Percentiles rank a stretch among this genome's conserved stretches.
These are phyloP conservation scores for Leptonema lineaticorne DNA, from an alignment of 1,140 invertebrate species.

Conservation along the genomic window DNA sequence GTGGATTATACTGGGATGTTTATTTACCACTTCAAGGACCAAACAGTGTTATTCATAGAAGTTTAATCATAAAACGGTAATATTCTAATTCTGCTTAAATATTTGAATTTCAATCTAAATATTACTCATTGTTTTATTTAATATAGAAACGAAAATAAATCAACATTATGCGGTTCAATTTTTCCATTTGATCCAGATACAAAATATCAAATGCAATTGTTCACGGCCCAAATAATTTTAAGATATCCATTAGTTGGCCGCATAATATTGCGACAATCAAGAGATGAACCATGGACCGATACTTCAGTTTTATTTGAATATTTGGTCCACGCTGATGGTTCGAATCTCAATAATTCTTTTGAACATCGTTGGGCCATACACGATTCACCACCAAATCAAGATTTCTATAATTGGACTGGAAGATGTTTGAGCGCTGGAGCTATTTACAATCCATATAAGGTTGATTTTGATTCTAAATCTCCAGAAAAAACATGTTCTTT, in stretches of 20 bases:
- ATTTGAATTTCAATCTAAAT: neutral
- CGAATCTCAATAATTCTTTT: constrained; percentile 73
- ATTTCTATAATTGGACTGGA: constrained; percentile 89
- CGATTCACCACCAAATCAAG: constrained; percentile 60
- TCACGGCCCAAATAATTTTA: constrained; percentile 72
- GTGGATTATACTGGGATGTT: constrained; percentile 76
- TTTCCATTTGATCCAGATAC: constrained; percentile 64
- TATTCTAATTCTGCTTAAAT: neutral
- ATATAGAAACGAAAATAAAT: constrained; percentile 54
- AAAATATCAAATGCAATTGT: constrained; percentile 69
- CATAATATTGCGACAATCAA: constrained; percentile 81
- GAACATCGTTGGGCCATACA: constrained; percentile 74
- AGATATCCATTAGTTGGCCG: constrained; percentile 86
- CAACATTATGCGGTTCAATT: constrained; percentile 70
- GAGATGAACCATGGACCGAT: constrained; percentile 76
- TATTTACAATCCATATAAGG: constrained; percentile 79
- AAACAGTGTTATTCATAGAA: constrained; percentile 77
- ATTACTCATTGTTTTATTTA: neutral
- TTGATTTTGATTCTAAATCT: constrained; percentile 57
- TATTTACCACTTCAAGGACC: constrained; percentile 83
- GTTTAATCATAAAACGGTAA: constrained; percentile 81
- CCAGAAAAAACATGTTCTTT: constrained; percentile 58
- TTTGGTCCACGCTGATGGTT: constrained; percentile 84
- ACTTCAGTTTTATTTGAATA: constrained; percentile 76
- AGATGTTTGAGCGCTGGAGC: constrained; percentile 79